Percentiles rank a stretch among this genome's conserved stretches.
phyloP scores from a whole-genome alignment of 1,140 invertebrate species.

The Drosophila setifemur region DNA sequence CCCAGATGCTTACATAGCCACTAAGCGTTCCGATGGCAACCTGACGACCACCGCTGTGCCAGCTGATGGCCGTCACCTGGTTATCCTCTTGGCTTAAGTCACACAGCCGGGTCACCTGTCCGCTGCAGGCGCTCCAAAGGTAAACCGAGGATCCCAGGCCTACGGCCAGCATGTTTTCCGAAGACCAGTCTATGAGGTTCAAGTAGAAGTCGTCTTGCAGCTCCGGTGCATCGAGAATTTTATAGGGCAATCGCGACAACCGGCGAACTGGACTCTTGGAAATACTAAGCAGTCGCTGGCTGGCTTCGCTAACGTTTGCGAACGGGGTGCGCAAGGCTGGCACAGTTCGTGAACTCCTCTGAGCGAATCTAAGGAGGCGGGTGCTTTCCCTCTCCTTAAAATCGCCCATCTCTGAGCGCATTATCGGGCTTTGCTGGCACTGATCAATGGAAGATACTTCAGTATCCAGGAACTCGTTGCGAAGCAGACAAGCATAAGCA shows the following conservation, averaged over 20 bases:
- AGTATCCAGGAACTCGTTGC: slow-evolving; percentile 29
- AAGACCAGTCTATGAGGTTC: slow-evolving; percentile 99
- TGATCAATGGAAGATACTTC: slow-evolving; percentile 18
- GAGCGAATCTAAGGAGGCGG: slow-evolving; percentile 8
- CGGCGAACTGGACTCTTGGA: slow-evolving; percentile 88
- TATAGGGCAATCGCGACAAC: slow-evolving; percentile 98
- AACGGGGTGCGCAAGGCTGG: not conserved
- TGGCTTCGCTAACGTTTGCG: slow-evolving; percentile 5
- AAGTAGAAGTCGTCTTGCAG: slow-evolving; percentile 99
- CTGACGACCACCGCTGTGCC: slow-evolving; percentile 97
- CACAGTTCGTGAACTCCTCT: not conserved
- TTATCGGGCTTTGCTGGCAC: not conserved
- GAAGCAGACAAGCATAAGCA: slow-evolving; percentile 24
- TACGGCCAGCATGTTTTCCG: slow-evolving; percentile 98
- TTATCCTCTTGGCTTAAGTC: slow-evolving; percentile 96
- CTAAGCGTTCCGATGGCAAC: slow-evolving; percentile 98
- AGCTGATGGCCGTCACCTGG: slow-evolving; percentile 98
- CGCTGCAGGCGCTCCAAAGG: slow-evolving; percentile 98
- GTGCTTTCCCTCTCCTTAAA: slow-evolving; percentile 15
- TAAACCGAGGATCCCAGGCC: slow-evolving; percentile 98
- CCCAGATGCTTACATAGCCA: slow-evolving; percentile 98
- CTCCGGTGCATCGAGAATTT: slow-evolving; percentile 98
- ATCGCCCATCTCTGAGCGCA: slow-evolving; percentile 13
- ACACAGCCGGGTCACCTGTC: slow-evolving; percentile 97
- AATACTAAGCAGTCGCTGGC: slow-evolving; percentile 24